Conservation (phyloP, 2,113 vertebrate species). For the Alectura lathami region DNA sequence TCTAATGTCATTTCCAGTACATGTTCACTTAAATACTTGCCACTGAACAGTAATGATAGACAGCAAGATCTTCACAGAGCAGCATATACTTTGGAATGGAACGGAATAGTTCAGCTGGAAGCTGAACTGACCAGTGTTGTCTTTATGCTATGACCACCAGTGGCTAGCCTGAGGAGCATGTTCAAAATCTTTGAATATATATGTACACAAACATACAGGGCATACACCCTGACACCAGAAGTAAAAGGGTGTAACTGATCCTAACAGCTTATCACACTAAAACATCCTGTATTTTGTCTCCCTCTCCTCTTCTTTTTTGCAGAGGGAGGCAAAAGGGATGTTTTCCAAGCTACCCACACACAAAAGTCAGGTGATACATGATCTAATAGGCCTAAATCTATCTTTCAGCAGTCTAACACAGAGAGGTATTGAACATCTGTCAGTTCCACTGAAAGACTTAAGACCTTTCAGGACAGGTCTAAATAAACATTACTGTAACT, state of each 20-base stretch:
- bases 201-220: neutral
- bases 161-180: neutral
- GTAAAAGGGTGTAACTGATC: neutral
- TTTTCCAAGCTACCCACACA: neutral
- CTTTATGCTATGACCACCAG: fast-evolving
- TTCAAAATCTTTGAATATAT: neutral
- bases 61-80: neutral
- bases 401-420: neutral
- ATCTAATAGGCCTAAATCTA: neutral
- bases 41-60: neutral
- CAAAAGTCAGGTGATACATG: neutral
- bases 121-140: neutral
- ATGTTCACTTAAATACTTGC: neutral
- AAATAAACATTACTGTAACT: neutral
- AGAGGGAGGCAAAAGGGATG: neutral
- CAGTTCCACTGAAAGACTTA: neutral
- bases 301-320: neutral
- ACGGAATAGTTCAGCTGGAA: neutral
- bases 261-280: neutral
- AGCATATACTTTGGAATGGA: neutral
- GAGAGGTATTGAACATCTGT: neutral
- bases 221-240: neutral
- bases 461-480: neutral
- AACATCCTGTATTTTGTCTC: neutral
- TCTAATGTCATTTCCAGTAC: neutral